These are phyloP conservation scores for Setipinna tenuifilis DNA, from an alignment of 2,797 vertebrate genomes.

Conservation along the genomic window DNA sequence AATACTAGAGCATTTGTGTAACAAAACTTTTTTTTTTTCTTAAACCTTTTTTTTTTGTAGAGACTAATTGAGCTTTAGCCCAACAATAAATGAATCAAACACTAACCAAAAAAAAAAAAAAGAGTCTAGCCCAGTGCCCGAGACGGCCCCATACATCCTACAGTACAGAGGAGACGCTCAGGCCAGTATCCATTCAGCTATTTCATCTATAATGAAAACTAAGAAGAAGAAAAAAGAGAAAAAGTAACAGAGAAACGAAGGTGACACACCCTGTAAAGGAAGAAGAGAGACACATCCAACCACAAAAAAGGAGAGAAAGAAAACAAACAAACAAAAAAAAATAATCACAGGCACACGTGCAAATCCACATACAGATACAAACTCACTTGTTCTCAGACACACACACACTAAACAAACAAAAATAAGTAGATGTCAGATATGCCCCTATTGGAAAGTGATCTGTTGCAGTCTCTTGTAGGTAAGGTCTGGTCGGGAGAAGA, in stretches of 20 bases:
- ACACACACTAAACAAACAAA: slow-evolving; percentile 48
- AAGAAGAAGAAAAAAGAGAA: background rate
- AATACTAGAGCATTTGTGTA: slow-evolving; percentile 5
- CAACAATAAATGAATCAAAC: background rate
- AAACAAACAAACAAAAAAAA: slow-evolving; percentile 56
- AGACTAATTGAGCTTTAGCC: background rate
- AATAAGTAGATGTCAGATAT: slow-evolving; percentile 78
- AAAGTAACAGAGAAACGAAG: background rate
- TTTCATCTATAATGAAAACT: background rate
- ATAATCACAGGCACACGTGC: slow-evolving; percentile 56
- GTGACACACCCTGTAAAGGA: background rate
- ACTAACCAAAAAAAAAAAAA: background rate
- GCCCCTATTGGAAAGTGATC: slow-evolving; percentile 81
- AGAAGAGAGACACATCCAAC: slow-evolving; percentile 34
- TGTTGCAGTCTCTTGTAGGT: slow-evolving; percentile 75
- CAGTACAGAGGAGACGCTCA: background rate
- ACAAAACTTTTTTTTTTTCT: background rate
- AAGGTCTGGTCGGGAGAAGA: slow-evolving; percentile 13
- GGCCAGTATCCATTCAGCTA: background rate
- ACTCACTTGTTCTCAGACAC: too few relatives aligned
- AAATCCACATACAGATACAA: slow-evolving; percentile 44
- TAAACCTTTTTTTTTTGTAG: background rate
- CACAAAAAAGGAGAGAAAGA: slow-evolving; percentile 47
- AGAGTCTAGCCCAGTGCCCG: background rate
- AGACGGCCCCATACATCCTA: background rate